These are phyloP conservation scores for Gobio gobio DNA, from an alignment of 2,113 vertebrate genomes.

Conservation along the genomic window DNA sequence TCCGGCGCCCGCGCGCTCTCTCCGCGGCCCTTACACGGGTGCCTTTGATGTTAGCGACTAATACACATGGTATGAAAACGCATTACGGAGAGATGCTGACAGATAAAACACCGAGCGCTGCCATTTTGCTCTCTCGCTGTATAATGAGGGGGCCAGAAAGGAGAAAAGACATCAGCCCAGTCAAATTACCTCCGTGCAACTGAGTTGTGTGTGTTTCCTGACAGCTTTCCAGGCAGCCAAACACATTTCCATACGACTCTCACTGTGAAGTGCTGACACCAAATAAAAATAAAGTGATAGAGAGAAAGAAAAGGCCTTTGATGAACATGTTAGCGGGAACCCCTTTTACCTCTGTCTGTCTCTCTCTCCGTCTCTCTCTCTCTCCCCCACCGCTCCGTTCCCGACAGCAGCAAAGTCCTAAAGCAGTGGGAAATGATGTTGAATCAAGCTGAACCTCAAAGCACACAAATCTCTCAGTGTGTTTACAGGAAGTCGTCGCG, in stretches of 20 bases:
- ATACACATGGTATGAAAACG: conserved; percentile 59
- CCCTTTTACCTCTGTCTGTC: conserved; percentile 54
- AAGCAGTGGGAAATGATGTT: conserved; percentile 54
- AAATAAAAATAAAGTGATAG: conserved; percentile 38
- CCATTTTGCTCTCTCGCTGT: conserved; percentile 56
- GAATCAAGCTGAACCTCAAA: conserved; percentile 56
- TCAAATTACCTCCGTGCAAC: conserved; percentile 59
- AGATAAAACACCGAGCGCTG: conserved; percentile 61
- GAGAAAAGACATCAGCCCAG: conserved; percentile 60
- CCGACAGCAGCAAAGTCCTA: conserved; percentile 55
- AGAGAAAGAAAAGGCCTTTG: conserved; percentile 51
- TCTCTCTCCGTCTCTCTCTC: conserved; percentile 32
- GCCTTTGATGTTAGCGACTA: conserved; percentile 64
- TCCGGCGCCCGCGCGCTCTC: conserved; percentile 23
- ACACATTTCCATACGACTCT: conserved; percentile 61
- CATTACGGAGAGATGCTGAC: conserved; percentile 61
- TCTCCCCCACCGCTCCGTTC: neutral
- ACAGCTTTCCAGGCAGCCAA: conserved; percentile 60
- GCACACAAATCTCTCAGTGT: conserved; percentile 51
- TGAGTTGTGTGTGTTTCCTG: conserved; percentile 56
- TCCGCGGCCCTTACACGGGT: conserved; percentile 44
- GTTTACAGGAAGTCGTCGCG: conserved; percentile 38
- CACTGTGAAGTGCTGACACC: conserved; percentile 59
- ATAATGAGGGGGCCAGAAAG: conserved; percentile 59
- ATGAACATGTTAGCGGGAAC: conserved; percentile 57